Evolutionary conservation across 2,797 vertebrate genomes (phyloP), one percentile per base, ranked within the genome.

Genomic region (Sphenodon punctatus): DNA sequence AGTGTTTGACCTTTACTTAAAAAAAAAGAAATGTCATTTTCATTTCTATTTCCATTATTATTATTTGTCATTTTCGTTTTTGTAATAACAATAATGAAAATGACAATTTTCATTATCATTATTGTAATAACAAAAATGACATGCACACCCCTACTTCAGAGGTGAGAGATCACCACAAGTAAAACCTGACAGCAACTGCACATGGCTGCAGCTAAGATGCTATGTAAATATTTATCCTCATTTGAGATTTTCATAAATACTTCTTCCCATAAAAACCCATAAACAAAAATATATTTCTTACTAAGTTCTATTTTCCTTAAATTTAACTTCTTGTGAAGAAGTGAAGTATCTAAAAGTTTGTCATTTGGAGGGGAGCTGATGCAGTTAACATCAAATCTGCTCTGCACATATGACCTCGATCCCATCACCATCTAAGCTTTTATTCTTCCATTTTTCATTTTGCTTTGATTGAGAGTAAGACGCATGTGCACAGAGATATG

Each of bases 401-500:
- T 25, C 64, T 64, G 66, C 64, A 80, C 42, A 78, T 42, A 38
- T 16, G 15, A 81, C 76, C 68, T 43, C 42, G 80, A 45, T 59
- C 76, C 64, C 32, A 82, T 53, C 69, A 68, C 25, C 81, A 46
- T 48, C 68, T 77, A 56, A 60, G 56, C 63, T 80, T 48, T 79
- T 22, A 66, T 49, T 80, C 85, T 89, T 73, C 74, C 76, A 77
- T 88, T 25, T 90, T 88, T 82, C 56, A 80, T 86, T 81, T 78
- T 73, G 41, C 59, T 89, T 84, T 67, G 46, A 86, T 78, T 41
- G 6, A 75, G 66, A 90, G 75, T 75, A 51, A 73, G 90, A 86
- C 74, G 81, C 3, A 4, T 2, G 5, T 75, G 23, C 51, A 36
- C 48, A 85, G 51, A 68, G 41, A 55, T 80, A 3, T 22, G 14